Conservation (phyloP, 2,888 invertebrate species). For the Perdita meconis region DNA sequence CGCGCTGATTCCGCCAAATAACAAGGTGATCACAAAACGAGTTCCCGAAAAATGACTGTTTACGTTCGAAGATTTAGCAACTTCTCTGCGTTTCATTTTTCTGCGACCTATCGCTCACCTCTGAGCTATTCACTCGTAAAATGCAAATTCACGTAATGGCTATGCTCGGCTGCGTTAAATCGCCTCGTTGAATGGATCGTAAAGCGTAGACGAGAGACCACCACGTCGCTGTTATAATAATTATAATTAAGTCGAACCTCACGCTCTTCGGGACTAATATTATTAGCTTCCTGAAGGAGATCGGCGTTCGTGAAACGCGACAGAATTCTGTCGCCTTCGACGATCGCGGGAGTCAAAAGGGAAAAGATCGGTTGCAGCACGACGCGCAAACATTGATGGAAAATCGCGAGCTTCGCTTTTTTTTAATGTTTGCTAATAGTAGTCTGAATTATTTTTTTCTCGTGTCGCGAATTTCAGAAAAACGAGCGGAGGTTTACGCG, state of each 20-base stretch:
- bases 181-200: slow-evolving; percentile 75
- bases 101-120: slow-evolving; percentile 40
- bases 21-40: no score
- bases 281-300: slow-evolving; percentile 2
- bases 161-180: slow-evolving; percentile 70
- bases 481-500: no score
- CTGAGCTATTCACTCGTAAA: slow-evolving; percentile 75
- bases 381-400: no score
- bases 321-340: background rate
- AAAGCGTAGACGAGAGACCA: slow-evolving; percentile 68
- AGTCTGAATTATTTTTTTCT: no score
- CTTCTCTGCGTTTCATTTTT: background rate
- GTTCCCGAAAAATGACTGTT: no score
- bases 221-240: slow-evolving; percentile 51
- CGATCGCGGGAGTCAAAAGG: no score
- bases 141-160: slow-evolving; percentile 78
- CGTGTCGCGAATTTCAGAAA: no score
- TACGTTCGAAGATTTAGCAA: no score
- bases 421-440: no score
- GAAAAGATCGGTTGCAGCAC: no score
- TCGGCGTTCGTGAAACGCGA: background rate
- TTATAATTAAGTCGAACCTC: slow-evolving; percentile 73
- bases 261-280: slow-evolving; percentile 45
- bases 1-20: no score
- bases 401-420: no score